Evolutionary conservation across 1,140 invertebrate genomes (phyloP).

Genomic region (Formica selysi): DNA sequence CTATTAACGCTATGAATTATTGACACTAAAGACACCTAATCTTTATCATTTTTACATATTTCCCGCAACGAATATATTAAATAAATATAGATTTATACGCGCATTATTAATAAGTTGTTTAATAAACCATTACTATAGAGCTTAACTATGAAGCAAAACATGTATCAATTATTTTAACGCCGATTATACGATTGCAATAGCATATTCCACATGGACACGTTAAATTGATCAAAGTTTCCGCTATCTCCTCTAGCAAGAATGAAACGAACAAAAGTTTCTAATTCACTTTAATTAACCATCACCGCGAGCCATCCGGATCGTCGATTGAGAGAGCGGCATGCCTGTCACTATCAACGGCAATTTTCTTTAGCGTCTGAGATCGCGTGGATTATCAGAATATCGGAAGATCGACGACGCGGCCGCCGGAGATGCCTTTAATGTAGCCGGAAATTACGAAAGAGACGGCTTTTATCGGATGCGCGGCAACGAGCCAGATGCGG

Average conservation of each 20-base stretch:
- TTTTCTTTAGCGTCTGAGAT: conserved; percentile 49
- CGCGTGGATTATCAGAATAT: conserved; percentile 57
- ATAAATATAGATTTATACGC: not conserved
- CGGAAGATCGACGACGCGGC: conserved; percentile 39
- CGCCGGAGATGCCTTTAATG: conserved; percentile 56
- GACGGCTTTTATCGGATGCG: conserved; percentile 50
- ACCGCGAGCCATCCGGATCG: conserved; percentile 30
- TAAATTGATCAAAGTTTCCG: conserved; percentile 10
- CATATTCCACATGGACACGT: not conserved
- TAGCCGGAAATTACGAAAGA: conserved; percentile 59
- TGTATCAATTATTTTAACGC: not conserved
- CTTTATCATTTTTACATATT: not conserved
- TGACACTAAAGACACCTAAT: not conserved
- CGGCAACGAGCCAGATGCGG: conserved; percentile 13
- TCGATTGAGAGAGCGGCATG: not conserved
- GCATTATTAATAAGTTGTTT: not conserved
- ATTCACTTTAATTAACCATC: conserved; percentile 61
- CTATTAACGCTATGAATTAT: not conserved
- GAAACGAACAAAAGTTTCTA: conserved; percentile 29
- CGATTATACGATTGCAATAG: not conserved
- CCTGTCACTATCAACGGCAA: conserved; percentile 47
- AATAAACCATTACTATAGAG: not conserved
- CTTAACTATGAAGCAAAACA: not conserved
- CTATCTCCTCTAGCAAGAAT: not conserved
- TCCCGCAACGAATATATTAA: not conserved